Evolutionary conservation across 2,113 vertebrate species (phyloP).

Genomic region (Maccullochella peelii): DNA sequence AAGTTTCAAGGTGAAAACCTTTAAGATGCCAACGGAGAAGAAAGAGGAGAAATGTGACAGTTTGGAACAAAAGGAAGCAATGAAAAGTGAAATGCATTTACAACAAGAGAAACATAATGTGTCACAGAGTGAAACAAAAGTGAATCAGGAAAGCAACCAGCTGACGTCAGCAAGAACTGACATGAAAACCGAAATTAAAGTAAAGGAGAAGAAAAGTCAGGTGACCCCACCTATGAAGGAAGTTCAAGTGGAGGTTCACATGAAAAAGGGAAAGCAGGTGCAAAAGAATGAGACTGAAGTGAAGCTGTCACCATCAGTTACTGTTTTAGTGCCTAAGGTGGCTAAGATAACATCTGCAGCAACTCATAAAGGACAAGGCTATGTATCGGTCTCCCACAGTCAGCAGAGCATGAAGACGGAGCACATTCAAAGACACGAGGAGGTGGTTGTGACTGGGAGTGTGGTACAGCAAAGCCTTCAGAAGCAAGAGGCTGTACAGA

Average conservation of each 20-base stretch:
- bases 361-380: conserved; percentile 67
- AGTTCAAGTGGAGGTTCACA: conserved; percentile 56
- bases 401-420: conserved; percentile 75
- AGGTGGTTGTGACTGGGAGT: conserved; percentile 73
- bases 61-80: conserved; percentile 48
- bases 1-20: conserved; percentile 86
- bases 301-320: conserved; percentile 69
- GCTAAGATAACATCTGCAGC: conserved; percentile 54
- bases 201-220: conserved; percentile 59
- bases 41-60: conserved; percentile 69
- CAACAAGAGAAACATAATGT: conserved; percentile 49
- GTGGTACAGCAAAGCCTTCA: conserved; percentile 72
- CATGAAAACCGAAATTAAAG: conserved; percentile 59
- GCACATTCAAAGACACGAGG: conserved; percentile 67
- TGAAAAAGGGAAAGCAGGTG: conserved; percentile 67
- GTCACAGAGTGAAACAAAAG: conserved; percentile 61
- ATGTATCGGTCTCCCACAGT: conserved; percentile 64
- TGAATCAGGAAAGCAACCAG: conserved; percentile 58
- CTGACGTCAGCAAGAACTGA: conserved; percentile 54
- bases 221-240: conserved; percentile 43
- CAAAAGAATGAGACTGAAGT: conserved; percentile 63
- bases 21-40: conserved; percentile 80
- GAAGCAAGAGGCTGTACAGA: conserved; percentile 68
- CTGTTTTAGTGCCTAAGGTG: conserved; percentile 71
- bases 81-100: conserved; percentile 54